Evolutionary conservation across 2,113 vertebrate genomes (phyloP), one percentile per base, ranked within the genome.

Genomic region (Prionailurus viverrinus): DNA sequence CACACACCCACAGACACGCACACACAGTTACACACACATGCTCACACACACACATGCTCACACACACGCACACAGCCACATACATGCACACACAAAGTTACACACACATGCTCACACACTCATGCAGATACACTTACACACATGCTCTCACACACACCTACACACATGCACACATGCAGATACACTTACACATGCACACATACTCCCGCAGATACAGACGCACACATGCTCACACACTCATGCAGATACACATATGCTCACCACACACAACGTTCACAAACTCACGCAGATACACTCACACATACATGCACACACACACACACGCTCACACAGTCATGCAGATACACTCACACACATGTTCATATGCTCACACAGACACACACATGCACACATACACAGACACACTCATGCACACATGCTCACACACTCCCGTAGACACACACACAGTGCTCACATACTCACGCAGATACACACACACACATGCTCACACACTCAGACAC

Each of bases 71-170:
- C 39, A 25, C 36, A 18, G 41, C 41, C 33, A 1, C 1, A 31
- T 0, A 27, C 36, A 18, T 0, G 41, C 33, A 1, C 1, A 31
- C 21, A 27, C 25, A 11, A 3, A 29, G 7, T 55, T 69, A 78
- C 36, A 95, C 27, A 68, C 1, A 21, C 53, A 18, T 58, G 55
- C 55, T 19, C 31, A 68, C 13, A 5, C 29, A 11, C 29, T n/a
- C 31, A 80, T 5, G 6, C 0, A 31, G 21, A 27, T 23, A 23
- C 7, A 29, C 11, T 55, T 58, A 84, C 45, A 95, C 27, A 68
- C 55, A 45, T 45, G 45, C 45, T 45, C 45, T 45, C 45, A 45
- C 65, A 86, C n/a, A 39, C 1, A 14, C 19, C 48, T 69, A 65
- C 39, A 53, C 36, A 7, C 6, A 23, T 25, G 27, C 31, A 3